Base-by-base conservation (phyloP, 2,888 invertebrate genomes). In the Adineta ricciae region DNA sequence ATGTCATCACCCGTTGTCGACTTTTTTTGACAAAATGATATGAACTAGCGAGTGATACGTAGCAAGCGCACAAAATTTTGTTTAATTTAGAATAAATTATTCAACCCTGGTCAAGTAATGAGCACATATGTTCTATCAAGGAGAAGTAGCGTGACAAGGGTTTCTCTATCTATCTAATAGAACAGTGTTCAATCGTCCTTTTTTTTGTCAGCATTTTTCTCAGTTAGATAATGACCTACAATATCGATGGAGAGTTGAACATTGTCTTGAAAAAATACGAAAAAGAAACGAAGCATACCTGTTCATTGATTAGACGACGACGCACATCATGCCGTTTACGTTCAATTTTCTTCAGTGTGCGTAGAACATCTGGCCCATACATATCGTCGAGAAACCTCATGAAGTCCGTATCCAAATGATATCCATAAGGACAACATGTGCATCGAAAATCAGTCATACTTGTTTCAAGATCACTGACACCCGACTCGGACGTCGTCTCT, bases 331-430 rank as follows among this genome's bases (percentile, higher is more conserved):
- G 72, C n/a, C 56, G 78, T 73, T 83, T 85, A 38, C 52, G 38
- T 82, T 85, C 36, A 32, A 85, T 85, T 54, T 84, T 85, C 56
- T 85, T 85, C 14, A 84, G 32, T 54, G 64, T 83, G 46, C 56
- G 83, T 24, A 73, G 46, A 1, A 85, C 46, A 84, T 84, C 83
- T 52, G 83, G 83, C 32, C 84, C 84, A 41, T 52, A 83, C 38
- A 85, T 73, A n/a, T 64, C 83, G 49, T 85, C 73, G 9, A 85
- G 36, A 49, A 84, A 85, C 9, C 73, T 85, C 5, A 78, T 83
- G 73, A 96, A 96, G 90, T 95, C 95, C 89, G 95, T 91, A 90
- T 95, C 95, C 89, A 96, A 95, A 91, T 96, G 95, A 91, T 94
- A 95, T 84, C 95, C 95, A 92, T 95, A 96, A 11, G 95, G 96